Evolutionary conservation across 2,113 vertebrate genomes (phyloP), one percentile per base, ranked within the genome.

Genomic region (Carollia perspicillata): DNA sequence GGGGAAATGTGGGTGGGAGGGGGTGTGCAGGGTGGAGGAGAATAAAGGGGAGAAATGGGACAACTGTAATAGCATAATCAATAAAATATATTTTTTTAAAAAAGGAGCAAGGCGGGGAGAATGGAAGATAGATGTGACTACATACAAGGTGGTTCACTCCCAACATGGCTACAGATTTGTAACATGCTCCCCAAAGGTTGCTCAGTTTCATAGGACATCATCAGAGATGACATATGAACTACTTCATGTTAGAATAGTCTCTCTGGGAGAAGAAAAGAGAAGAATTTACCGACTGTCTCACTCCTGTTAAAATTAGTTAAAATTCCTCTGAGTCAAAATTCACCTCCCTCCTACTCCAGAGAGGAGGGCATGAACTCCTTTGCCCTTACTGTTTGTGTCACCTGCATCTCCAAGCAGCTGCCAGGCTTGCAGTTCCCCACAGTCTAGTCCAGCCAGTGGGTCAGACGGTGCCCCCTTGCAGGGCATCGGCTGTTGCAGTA

Each of bases 271-370:
- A 55, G 42, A 69, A 72, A 35, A 85, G 9, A 69, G 20, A 49
- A 37, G 20, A 60, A 44, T 65, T 44, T 40, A 63, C 55, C 6
- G 5, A 6, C 18, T n/a, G 18, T 3, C 35, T 79, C 1, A 13
- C n/a, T 93, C 58, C 71, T 69, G 51, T n/a, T 84, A 83, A 77
- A 95, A 71, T 81, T 42, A 53, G 84, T 33, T 90, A 42, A 44
- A 69, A 60, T 80, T 72, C 14, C 8, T 28, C 12, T 66, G 35
- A 42, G 18, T 47, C 94, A 42, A 65, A 66, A 17, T 94, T n/a
- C 28, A 37, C 16, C 6, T n/a, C 30, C 16, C 10, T 17, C 44
- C 8, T 47, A 77, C 2, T 11, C 11, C 40, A 35, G 58, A 28
- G 28, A 72, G 51, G n/a, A 9, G 33, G 12, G 18, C 42, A 33